Evolutionary conservation across 2,113 vertebrate species (phyloP), one percentile per base, ranked within the genome.

Genomic region (Pseudopipra pipra): DNA sequence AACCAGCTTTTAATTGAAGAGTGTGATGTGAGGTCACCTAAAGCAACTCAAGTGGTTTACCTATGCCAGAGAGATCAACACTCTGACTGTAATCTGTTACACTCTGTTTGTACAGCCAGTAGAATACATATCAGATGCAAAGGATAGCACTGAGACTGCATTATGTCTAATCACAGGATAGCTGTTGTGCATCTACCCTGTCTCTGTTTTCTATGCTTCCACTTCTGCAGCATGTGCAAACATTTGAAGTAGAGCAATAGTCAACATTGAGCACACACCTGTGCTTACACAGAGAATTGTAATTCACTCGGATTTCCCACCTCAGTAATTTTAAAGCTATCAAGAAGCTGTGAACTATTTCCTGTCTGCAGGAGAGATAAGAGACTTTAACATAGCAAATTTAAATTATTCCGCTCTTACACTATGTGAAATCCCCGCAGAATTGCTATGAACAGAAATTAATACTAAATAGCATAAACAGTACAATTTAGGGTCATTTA

Each of bases 391-490:
- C 52, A 80, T 0, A 76, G 28, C 17, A 89, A 58, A 80, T 91
- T 58, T 39, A 83, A 86, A 83, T 80, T 59, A 33, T 59, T 67
- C 82, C 77, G 35, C 33, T 85, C 47, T 94, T 88, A 80, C 35
- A 59, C 27, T 67, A 93, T 2, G 33, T 47, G 74, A 94, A 94
- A 76, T 71, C 63, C 30, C 67, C 51, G 14, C 19, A 77, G 63
- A 85, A 90, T 44, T 91, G 14, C 39, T 92, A 31, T 52, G 30
- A 92, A 52, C 15, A 92, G 82, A 90, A 95, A 90, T 61, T 23
- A 44, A 15, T 90, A 93, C 49, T 80, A 88, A 90, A 90, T 27
- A 90, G 55, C 52, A 93, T 35, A 91, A 96, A 80, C 37, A 85
- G 23, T 59, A 85, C 14, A 56, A 54, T 59, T 83, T 78, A 74